phyloP scores from a whole-genome alignment of 2,113 vertebrate genomes.

The Glaucidium brasilianum region DNA sequence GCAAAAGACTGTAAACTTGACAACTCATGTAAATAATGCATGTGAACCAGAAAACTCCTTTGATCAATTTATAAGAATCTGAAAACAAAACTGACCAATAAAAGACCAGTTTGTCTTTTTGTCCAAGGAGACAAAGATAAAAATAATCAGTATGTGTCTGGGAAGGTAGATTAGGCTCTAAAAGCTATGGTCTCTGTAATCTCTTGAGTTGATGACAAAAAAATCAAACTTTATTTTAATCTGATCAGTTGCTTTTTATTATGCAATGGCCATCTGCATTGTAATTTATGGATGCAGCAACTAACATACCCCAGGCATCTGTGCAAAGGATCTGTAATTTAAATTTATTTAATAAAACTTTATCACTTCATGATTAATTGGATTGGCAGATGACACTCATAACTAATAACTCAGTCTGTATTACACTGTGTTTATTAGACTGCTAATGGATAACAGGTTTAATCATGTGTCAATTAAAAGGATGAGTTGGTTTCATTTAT shows the following conservation, averaged over 20 bases:
- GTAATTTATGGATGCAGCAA: not conserved
- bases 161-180: not conserved
- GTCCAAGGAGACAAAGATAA: not conserved
- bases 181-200: not conserved
- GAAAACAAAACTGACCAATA: not conserved
- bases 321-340: slow-evolving; percentile 16
- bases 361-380: slow-evolving; percentile 49
- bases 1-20: not conserved
- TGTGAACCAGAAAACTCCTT: not conserved
- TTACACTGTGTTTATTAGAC: slow-evolving; percentile 19
- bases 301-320: slow-evolving; percentile 36
- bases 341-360: slow-evolving; percentile 7
- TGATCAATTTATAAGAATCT: not conserved
- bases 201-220: not conserved
- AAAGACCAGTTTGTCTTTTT: not conserved
- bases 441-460: slow-evolving; percentile 50
- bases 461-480: slow-evolving; percentile 59
- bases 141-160: not conserved
- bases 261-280: not conserved
- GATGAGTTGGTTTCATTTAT: slow-evolving; percentile 55
- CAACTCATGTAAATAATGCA: not conserved
- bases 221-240: not conserved
- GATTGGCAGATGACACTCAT: not conserved
- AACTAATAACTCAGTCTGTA: slow-evolving; percentile 24
- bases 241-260: not conserved